Evolutionary conservation across 2,888 invertebrate genomes (phyloP), one percentile per base, ranked within the genome.

Genomic region (Polymixis lichenea): DNA sequence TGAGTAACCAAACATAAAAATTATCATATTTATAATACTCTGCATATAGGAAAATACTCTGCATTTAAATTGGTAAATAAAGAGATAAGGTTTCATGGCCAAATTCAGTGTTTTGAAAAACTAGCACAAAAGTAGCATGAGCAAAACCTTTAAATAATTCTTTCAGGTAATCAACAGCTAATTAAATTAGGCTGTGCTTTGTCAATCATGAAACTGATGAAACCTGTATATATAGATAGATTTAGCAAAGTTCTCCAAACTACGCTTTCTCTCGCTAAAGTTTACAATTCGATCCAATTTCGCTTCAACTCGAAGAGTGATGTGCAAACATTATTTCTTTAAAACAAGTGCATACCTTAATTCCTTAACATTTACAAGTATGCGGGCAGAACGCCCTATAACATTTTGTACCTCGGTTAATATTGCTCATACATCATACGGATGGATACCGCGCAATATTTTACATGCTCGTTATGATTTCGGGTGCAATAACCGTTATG

Each of bases 381-480:
- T 66, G 76, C 75, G 66, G 32, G 77, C 68, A 73, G 65, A 55
- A 67, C 60, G 77, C 77, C 76, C 67, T 77, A 60, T 77, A 81
- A 70, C 85, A 85, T 85, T 81, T 77, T 80, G 84, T 82, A 77
- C 72, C 77, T 74, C 75, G 65, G 80, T 83, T 88, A 91, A 92
- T 91, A 89, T 87, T 68, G 82, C 70, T 83, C 88, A 90, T 92
- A 88, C 84, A 91, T 92, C 90, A 92, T 90, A 80, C 66, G 75
- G 81, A 84, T 83, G 86, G 79, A 74, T 78, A 76, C 86, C 82
- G 65, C 53, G 85, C 90, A 88, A 93, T 93, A 90, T 92, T 89
- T 93, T 90, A 91, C 88, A 78, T 69, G 84, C 91, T 93, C 91
- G 92, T 93, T 92, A 90, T 86, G 78, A 84, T 90, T 90, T 89